phyloP scores from a whole-genome alignment of 2,113 vertebrate species.

The Eretmochelys imbricata region DNA sequence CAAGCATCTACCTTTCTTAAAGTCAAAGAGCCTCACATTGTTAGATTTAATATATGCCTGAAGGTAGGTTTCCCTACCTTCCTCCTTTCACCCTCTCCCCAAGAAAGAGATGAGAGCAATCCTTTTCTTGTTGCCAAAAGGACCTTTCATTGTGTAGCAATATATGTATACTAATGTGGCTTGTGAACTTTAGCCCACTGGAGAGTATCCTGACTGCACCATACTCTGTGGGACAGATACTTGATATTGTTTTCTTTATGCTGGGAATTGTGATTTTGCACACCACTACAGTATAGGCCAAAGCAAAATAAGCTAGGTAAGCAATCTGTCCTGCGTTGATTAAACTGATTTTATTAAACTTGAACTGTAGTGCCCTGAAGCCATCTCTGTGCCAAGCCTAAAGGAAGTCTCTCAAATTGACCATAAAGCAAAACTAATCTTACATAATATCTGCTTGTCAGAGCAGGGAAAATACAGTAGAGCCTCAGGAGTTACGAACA shows the following conservation, averaged over 20 bases:
- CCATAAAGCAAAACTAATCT: neutral
- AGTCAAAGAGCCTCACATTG: neutral
- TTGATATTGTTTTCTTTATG: neutral
- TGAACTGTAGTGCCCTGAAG: neutral
- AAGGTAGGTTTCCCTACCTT: neutral
- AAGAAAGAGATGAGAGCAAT: rapidly evolving
- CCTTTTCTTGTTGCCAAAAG: neutral
- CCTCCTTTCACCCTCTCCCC: neutral
- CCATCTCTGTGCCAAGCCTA: rapidly evolving
- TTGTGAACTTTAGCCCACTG: neutral
- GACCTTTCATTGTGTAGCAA: neutral
- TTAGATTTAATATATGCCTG: neutral
- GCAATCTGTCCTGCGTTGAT: neutral
- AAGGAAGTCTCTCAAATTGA: neutral
- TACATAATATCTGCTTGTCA: rapidly evolving
- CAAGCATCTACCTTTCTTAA: neutral
- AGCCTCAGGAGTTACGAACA: too few relatives aligned
- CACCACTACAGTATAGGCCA: neutral
- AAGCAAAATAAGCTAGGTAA: neutral
- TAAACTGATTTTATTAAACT: neutral
- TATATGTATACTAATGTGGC: neutral
- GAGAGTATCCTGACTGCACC: neutral
- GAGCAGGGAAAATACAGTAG: neutral
- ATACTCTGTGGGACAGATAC: neutral
- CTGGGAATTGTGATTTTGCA: neutral